phyloP scores from a whole-genome alignment of 2,113 vertebrate species.

The Indicator indicator region DNA sequence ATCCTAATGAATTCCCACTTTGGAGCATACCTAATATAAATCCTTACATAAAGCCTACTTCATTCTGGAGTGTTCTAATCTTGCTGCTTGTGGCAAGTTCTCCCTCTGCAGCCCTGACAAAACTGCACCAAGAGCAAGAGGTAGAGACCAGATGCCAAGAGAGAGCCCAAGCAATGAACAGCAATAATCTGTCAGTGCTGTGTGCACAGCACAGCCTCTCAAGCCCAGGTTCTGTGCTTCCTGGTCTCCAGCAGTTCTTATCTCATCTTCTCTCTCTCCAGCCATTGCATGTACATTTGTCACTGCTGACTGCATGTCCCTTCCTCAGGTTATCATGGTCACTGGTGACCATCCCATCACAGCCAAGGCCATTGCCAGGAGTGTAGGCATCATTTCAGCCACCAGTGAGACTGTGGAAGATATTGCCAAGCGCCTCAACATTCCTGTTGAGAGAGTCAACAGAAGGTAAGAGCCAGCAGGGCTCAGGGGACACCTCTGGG shows the following conservation, averaged over 20 bases:
- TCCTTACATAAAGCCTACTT: not conserved
- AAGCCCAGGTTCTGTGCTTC: not conserved
- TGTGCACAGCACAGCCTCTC: not conserved
- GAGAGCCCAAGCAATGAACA: not conserved
- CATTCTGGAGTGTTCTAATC: not conserved
- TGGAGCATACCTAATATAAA: not conserved
- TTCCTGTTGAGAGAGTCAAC: conserved; percentile 78
- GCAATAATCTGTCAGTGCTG: not conserved
- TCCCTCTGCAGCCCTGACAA: not conserved
- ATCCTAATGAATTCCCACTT: not conserved
- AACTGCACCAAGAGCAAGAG: not conserved
- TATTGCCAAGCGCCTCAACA: conserved; percentile 79
- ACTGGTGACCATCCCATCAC: conserved; percentile 85
- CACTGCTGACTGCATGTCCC: not conserved
- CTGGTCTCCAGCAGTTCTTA: not conserved
- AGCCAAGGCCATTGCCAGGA: conserved; percentile 84
- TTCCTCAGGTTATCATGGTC: conserved; percentile 82
- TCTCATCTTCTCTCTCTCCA: not conserved
- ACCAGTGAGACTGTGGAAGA: conserved; percentile 82
- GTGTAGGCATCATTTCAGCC: conserved; percentile 83
- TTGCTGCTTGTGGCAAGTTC: not conserved
- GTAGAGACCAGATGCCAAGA: not conserved
- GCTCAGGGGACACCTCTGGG: rapidly evolving
- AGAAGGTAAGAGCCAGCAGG: conserved; percentile 60
- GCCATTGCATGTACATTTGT: not conserved